Evolutionary conservation across 2,113 vertebrate species (phyloP).

Genomic region (Bubalus kerabau): DNA sequence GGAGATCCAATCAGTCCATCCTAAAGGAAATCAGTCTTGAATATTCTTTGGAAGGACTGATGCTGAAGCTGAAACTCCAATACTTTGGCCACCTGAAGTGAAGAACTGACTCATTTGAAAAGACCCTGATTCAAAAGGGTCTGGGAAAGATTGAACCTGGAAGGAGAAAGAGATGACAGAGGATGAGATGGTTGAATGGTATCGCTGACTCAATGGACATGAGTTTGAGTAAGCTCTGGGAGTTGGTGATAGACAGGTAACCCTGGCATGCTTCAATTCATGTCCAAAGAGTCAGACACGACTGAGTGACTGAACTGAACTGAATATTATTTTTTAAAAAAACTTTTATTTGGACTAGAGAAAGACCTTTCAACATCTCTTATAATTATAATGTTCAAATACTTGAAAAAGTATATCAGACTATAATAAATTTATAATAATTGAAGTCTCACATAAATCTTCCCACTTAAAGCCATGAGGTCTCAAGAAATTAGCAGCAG

Average conservation of each 20-base stretch:
- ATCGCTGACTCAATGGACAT: too few species aligned
- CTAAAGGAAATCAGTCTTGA: too few species aligned
- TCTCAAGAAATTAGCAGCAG: background rate
- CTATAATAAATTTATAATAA: background rate
- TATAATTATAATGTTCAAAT: background rate
- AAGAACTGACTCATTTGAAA: too few species aligned
- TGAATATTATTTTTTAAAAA: background rate
- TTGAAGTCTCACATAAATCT: background rate
- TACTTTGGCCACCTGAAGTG: too few species aligned
- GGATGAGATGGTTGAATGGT: too few species aligned
- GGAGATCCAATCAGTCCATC: too few species aligned
- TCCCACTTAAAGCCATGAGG: background rate
- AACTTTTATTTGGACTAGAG: background rate
- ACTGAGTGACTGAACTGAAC: background rate
- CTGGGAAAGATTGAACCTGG: too few species aligned
- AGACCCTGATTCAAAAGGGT: too few species aligned
- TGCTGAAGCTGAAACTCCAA: too few species aligned
- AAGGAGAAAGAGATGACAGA: too few species aligned
- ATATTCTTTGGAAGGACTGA: too few species aligned
- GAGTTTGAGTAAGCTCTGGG: too few species aligned
- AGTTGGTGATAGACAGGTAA: background rate
- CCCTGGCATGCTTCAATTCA: background rate
- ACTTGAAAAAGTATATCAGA: background rate
- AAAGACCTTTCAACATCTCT: background rate
- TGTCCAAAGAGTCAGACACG: fast-evolving